Conservation (phyloP, 2,113 vertebrate genomes). For the Gallinago undulata region DNA sequence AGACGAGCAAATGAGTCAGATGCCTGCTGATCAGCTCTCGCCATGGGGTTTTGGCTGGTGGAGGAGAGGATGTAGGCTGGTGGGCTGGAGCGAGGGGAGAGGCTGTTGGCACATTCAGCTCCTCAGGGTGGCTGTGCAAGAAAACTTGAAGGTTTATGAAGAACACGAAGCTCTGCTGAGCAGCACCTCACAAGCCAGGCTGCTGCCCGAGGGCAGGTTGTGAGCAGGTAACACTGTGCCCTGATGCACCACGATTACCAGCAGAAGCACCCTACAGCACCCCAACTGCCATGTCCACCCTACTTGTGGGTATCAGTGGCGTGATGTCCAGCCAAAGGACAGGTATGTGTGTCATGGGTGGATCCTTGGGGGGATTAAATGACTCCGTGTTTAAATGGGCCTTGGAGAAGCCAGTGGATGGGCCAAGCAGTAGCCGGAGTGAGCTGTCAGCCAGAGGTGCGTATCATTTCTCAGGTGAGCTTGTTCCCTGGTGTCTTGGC, state of each 20-base stretch:
- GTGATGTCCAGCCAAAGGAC: neutral
- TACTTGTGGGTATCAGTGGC: neutral
- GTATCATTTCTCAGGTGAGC: neutral
- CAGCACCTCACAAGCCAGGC: neutral
- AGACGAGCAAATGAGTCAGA: neutral
- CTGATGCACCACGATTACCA: neutral
- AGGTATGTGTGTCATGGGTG: neutral
- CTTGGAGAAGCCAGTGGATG: accelerated
- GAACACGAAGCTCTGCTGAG: neutral
- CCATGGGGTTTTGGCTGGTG: neutral
- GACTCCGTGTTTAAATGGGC: neutral
- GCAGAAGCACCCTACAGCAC: neutral
- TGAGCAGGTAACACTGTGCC: too few relatives aligned
- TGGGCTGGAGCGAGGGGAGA: neutral
- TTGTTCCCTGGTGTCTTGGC: neutral
- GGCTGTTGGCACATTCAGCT: neutral
- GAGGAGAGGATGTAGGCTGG: neutral
- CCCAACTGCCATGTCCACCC: neutral
- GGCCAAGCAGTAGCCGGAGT: neutral
- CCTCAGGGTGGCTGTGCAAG: neutral
- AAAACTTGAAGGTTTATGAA: neutral
- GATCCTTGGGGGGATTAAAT: too few relatives aligned
- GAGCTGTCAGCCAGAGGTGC: neutral
- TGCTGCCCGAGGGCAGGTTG: neutral
- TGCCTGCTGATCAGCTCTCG: neutral